A percentile compares a stretch with the other conserved stretches of the same genome.
phyloP scores from a whole-genome alignment of 2,113 vertebrate species.

The Tyto alba region DNA sequence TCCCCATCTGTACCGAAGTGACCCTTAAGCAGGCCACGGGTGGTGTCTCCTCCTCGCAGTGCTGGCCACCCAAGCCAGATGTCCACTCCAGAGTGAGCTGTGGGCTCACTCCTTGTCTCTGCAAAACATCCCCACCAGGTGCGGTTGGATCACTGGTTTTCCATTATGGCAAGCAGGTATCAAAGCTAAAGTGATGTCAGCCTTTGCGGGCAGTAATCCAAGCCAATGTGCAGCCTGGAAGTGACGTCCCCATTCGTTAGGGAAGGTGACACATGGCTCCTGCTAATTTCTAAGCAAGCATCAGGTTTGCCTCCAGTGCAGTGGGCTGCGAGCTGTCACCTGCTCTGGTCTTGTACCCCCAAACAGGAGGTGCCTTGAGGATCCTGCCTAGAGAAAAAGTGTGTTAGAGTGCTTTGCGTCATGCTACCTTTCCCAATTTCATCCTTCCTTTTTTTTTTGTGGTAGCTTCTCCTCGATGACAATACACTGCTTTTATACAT shows the following conservation, averaged over 20 bases:
- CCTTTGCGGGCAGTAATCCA: fast-evolving
- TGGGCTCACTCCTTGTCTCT: background rate
- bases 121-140: background rate
- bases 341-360: background rate
- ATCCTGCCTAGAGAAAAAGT: background rate
- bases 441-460: background rate
- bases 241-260: fast-evolving
- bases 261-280: background rate
- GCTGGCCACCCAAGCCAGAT: background rate
- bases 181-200: background rate
- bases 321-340: fast-evolving
- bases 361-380: background rate
- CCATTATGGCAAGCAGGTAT: background rate
- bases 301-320: background rate
- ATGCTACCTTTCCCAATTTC: background rate
- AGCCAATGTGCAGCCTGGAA: background rate
- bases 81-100: background rate
- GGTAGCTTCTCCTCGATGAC: background rate
- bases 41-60: background rate
- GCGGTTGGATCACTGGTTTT: background rate
- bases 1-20: background rate
- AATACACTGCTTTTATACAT: background rate
- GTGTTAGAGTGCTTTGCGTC: background rate
- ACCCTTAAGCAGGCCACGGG: fast-evolving
- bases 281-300: background rate